These are phyloP conservation scores for Emmelina monodactyla DNA, from an alignment of 2,888 invertebrate species.

Conservation along the genomic window DNA sequence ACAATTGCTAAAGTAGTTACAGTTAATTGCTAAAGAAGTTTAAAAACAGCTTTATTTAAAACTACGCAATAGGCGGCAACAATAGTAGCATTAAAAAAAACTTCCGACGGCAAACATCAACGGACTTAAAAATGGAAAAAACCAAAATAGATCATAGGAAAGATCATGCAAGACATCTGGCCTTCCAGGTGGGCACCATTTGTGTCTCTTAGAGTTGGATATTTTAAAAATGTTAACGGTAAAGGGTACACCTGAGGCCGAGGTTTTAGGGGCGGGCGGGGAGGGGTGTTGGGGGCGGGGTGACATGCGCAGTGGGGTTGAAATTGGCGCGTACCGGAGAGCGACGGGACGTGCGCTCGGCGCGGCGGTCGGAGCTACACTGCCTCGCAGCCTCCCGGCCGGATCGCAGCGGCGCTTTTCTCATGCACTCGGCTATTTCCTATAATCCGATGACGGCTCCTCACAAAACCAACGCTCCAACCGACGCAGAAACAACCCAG, in stretches of 20 bases:
- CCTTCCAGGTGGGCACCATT: constrained; percentile 5
- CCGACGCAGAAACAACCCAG: neutral
- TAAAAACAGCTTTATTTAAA: no score
- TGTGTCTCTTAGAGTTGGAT: constrained; percentile 16
- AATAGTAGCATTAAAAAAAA: neutral
- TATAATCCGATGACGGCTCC: neutral
- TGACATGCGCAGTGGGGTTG: constrained; percentile 38
- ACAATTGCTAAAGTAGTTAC: no score
- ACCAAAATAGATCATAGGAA: neutral
- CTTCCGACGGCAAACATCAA: neutral
- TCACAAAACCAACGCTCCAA: neutral
- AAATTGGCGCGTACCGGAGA: constrained; percentile 52
- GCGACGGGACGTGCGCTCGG: constrained; percentile 56
- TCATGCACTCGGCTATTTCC: neutral
- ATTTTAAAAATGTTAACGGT: constrained; percentile 24
- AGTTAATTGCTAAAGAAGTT: no score
- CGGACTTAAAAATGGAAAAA: neutral
- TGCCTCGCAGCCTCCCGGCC: constrained; percentile 29
- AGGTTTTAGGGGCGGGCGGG: constrained; percentile 11
- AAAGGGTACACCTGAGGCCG: constrained; percentile 36
- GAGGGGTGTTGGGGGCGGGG: constrained; percentile 11
- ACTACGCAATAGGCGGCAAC: no score
- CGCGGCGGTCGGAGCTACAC: constrained; percentile 52
- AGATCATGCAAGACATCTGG: neutral
- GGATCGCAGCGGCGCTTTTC: neutral